Evolutionary conservation across 2,888 invertebrate species (phyloP).

Genomic region (Malthinus flaveolus): DNA sequence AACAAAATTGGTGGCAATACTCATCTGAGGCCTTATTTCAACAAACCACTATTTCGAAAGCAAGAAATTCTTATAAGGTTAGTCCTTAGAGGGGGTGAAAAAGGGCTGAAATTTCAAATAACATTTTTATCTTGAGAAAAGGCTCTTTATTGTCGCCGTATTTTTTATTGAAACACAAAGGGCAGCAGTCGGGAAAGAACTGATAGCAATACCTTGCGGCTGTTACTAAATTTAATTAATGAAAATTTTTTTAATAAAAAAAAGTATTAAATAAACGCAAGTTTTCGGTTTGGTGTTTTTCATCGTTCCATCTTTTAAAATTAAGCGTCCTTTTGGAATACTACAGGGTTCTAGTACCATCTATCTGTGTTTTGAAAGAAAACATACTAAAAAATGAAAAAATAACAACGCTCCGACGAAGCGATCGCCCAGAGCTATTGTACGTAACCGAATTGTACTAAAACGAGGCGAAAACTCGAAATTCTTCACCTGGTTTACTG

Average conservation of each 20-base stretch:
- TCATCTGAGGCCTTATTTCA: too few species aligned
- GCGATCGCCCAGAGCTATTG: slow-evolving; percentile 13
- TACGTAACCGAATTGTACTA: not conserved
- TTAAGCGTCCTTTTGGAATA: slow-evolving; percentile 7
- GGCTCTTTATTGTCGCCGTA: too few species aligned
- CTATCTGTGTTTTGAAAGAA: slow-evolving; percentile 51
- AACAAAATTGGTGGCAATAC: too few species aligned
- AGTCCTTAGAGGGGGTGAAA: too few species aligned
- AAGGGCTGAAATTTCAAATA: too few species aligned
- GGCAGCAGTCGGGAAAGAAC: too few species aligned
- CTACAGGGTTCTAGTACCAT: slow-evolving; percentile 33
- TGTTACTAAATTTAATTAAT: too few species aligned
- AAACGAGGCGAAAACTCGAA: not conserved
- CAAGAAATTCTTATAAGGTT: too few species aligned
- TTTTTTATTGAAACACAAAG: too few species aligned
- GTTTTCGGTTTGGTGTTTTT: slow-evolving; percentile 11
- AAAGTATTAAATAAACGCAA: not conserved
- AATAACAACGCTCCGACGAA: slow-evolving; percentile 45
- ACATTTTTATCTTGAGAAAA: too few species aligned
- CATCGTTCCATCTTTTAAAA: slow-evolving; percentile 7
- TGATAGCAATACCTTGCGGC: too few species aligned
- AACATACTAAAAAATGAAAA: slow-evolving; percentile 53
- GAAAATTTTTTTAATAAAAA: not conserved
- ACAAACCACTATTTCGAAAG: too few species aligned
- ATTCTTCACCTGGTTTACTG: slow-evolving; percentile 22